Evolutionary conservation across 2,113 vertebrate species (phyloP), one percentile per base, ranked within the genome.

Genomic region (Burhinus bistriatus): DNA sequence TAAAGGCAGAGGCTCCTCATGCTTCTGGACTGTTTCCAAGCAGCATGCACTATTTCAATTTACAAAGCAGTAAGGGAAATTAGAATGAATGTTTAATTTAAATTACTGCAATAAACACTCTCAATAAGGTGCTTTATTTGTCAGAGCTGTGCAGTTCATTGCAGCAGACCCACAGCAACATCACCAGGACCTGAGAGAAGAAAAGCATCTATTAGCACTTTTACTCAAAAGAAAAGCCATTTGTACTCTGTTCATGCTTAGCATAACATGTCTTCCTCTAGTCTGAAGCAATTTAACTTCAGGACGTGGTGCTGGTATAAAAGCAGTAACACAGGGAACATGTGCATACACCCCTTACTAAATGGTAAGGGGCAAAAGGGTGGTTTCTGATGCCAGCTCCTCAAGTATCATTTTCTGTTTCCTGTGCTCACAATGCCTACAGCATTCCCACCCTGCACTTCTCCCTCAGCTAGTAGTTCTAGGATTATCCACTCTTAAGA

Each of bases 331-430:
- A 6, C 38, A n/a, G 27, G n/a, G 13, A 38, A 26, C 11, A 4
- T 2, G 1, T 5, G 1, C 9, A 4, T 19, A 15, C 4, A 21
- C 2, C 16, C 11, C 6, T 34, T 14, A 47, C 8, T 20, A 1
- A 59, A 2, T 6, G 10, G 7, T 34, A 22, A 15, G 12, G 16
- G 12, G 26, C 51, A 76, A n/a, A 73, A 57, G 49, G 19, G 45
- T 3, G 0, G 44, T 14, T 68, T 72, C n/a, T 12, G 21, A 2
- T 5, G 9, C 12, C 58, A 73, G 32, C 47, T 78, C 32, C 65
- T 11, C 7, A 21, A 7, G 8, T 21, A 16, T 5, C 12, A 6
- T 83, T 5, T 59, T n/a, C 12, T 11, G 5, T 58, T 42, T 62
- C 29, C 55, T 69, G 0, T 8, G 13, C 25, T 40, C 26, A 4